Evolutionary conservation across 2,888 invertebrate genomes (phyloP), one percentile per base, ranked within the genome.

Genomic region (Ichneumoninae sp.): DNA sequence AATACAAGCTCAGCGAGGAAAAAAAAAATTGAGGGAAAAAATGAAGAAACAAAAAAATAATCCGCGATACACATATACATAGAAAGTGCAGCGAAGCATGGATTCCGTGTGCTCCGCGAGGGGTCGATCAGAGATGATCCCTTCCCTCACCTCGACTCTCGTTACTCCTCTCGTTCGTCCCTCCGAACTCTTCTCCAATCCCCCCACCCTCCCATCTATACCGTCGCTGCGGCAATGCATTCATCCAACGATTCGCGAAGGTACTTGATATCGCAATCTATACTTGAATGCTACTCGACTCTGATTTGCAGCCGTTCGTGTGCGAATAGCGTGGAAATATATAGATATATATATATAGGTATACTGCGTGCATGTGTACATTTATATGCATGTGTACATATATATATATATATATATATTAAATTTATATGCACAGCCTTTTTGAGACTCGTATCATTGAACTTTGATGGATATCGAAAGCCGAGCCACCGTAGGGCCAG

Each of bases 181-280:
- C 40, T 33, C 22, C 22, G 60, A 72, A 72, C 65, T 77, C 77
- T 71, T 26, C 71, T 69, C 72, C 69, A 5, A 22, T 22, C 26
- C 26, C 26, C 54, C 74, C 52, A 8, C 65, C 47, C 70, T 60
- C 22, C 13, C 26, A 44, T 60, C 40, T 60, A 40, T 44, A 54
- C 44, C 79, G 30, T 47, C 52, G 78, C 70, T 83, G 74, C 75
- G 57, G 75, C 75, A 83, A 80, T 71, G 80, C 83, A 80, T 84
- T 80, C 77, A 80, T 78, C 72, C 80, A 68, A 62, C 70, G 75
- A 82, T 82, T 74, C 74, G 66, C 76, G 69, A 78, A 80, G 77
- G 75, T 74, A 85, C 86, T 85, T 82, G 85, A 85, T 86, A 86
- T 86, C 77, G 83, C 85, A 86, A 85, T 86, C 86, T 83, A 77